Percentiles rank a stretch among this genome's conserved stretches.
Conservation (phyloP, 2,113 vertebrate genomes). For the Embiotoca jacksoni region DNA sequence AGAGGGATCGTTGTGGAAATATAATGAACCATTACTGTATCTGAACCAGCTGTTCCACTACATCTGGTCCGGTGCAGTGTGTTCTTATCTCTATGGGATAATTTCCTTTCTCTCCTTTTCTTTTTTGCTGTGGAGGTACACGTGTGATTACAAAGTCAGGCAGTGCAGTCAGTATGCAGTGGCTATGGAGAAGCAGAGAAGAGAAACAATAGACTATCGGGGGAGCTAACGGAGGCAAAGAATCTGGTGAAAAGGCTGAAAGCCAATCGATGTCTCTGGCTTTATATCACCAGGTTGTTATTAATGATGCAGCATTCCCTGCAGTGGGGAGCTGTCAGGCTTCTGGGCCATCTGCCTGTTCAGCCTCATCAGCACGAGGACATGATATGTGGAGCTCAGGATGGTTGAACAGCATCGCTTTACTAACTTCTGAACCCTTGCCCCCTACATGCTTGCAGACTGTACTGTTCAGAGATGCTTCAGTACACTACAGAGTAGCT, state of each 20-base stretch:
- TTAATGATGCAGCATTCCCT: constrained; percentile 76
- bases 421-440: constrained; percentile 28
- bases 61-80: not conserved
- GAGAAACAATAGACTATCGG: constrained; percentile 37
- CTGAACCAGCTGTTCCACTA: constrained; percentile 21
- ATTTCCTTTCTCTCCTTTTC: constrained; percentile 32
- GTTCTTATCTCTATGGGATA: constrained; percentile 30
- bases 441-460: constrained; percentile 5
- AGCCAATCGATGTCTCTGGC: constrained; percentile 59
- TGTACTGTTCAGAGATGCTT: constrained; percentile 23
- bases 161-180: constrained; percentile 20
- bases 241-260: constrained; percentile 49
- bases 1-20: constrained; percentile 30
- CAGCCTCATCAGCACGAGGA: constrained; percentile 66
- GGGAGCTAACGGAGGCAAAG: constrained; percentile 43
- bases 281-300: constrained; percentile 70
- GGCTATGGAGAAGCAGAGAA: constrained; percentile 20
- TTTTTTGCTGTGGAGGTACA: constrained; percentile 22
- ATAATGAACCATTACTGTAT: constrained; percentile 25
- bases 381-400: constrained; percentile 65
- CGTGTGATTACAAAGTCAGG: constrained; percentile 5
- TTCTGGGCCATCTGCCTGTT: constrained; percentile 60
- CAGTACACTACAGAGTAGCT: constrained; percentile 22
- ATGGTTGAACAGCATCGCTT: constrained; percentile 43
- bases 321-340: constrained; percentile 68